A percentile compares a stretch with the other conserved stretches of the same genome.
Conservation (phyloP, 2,113 vertebrate genomes). For the Pygoscelis adeliae region DNA sequence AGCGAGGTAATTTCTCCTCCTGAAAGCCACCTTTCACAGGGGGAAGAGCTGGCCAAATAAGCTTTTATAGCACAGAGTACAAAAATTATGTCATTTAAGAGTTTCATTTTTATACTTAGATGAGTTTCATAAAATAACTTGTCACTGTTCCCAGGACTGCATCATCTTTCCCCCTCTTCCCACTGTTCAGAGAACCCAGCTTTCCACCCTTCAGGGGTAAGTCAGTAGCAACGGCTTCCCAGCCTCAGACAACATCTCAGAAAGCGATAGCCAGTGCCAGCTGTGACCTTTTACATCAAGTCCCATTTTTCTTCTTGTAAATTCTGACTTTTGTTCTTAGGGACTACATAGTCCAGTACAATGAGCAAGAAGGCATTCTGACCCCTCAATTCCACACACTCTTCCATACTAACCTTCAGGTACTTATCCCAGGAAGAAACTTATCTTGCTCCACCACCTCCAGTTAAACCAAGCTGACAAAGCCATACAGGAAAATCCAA, state of each 20-base stretch:
- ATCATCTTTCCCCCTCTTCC: background rate
- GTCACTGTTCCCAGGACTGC: background rate
- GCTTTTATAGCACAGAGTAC: background rate
- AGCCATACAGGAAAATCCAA: background rate
- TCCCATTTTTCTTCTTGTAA: background rate
- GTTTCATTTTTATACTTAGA: background rate
- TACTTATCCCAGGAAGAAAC: background rate
- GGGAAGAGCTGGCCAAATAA: background rate
- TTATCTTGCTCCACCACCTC: background rate
- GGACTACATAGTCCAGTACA: background rate
- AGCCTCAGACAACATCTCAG: background rate
- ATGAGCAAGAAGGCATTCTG: background rate
- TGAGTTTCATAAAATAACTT: background rate
- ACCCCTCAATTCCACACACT: background rate
- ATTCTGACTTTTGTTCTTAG: background rate
- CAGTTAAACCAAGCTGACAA: background rate
- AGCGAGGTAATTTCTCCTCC: background rate
- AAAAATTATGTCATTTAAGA: background rate
- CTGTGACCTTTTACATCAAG: background rate
- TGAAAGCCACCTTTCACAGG: background rate
- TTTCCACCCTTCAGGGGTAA: background rate
- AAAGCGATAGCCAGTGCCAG: background rate
- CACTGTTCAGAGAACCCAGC: background rate
- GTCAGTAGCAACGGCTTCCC: background rate
- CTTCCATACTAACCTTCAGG: background rate